phyloP scores from a whole-genome alignment of 2,113 vertebrate species.

The Thermophis baileyi region DNA sequence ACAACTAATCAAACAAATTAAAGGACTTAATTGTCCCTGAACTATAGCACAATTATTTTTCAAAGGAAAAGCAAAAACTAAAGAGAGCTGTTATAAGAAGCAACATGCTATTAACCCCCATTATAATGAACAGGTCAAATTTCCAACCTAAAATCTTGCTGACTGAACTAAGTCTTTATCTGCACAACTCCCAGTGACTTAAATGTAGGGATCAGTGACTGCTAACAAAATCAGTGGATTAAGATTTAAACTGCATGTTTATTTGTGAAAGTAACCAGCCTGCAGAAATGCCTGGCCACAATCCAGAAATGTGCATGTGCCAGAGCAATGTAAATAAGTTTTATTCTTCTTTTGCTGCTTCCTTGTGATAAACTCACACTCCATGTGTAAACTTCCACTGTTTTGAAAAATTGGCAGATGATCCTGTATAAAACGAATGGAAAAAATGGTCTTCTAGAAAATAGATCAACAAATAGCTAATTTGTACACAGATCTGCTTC shows the following conservation, averaged over 20 bases:
- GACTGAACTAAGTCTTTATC: slow-evolving; percentile 29
- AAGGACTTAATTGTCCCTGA: slow-evolving; percentile 1
- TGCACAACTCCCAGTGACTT: not conserved
- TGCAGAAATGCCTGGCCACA: slow-evolving; percentile 8
- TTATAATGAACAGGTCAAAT: slow-evolving; percentile 18
- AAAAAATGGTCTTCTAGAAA: no score
- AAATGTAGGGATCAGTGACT: slow-evolving; percentile 27
- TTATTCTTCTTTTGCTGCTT: not conserved
- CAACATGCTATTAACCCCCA: slow-evolving; percentile 13
- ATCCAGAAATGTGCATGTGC: slow-evolving; percentile 8
- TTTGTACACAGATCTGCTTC: not conserved
- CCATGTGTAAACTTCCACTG: not conserved
- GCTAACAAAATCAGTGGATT: slow-evolving; percentile 30
- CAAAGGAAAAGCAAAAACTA: slow-evolving; percentile 6
- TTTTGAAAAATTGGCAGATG: not conserved
- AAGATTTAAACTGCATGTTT: slow-evolving; percentile 15
- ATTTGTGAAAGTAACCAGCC: slow-evolving; percentile 23
- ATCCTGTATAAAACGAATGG: not conserved
- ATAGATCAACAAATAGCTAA: not conserved
- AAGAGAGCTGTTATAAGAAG: not conserved
- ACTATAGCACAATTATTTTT: not conserved
- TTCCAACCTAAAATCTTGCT: slow-evolving; percentile 20
- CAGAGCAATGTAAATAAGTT: not conserved
- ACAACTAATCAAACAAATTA: slow-evolving; percentile 25
- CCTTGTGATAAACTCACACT: not conserved